Conservation (phyloP, 2,888 invertebrate genomes). For the Eumerus sabulonum region DNA sequence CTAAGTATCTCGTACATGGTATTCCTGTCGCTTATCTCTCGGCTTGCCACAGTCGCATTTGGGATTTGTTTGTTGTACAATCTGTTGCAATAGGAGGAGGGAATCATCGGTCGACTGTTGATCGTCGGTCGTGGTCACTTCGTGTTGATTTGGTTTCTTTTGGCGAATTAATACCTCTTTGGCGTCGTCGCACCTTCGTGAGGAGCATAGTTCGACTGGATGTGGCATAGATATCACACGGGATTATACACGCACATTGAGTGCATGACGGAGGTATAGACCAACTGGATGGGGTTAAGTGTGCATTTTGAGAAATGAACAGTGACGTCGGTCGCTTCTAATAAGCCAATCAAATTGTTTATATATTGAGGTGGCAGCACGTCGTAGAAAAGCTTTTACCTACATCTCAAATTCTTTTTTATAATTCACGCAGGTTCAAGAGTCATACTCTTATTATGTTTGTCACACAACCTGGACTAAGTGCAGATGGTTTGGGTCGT, state of each 20-base stretch:
- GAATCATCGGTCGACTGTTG: conserved; percentile 49
- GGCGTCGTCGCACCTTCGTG: conserved; percentile 26
- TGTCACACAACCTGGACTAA: too few species aligned
- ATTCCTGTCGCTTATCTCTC: conserved; percentile 49
- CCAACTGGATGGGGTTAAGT: not conserved
- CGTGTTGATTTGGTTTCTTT: conserved; percentile 20
- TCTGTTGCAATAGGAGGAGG: conserved; percentile 29
- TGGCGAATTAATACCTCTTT: conserved; percentile 52
- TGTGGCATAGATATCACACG: conserved; percentile 52
- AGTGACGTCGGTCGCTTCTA: conserved; percentile 12
- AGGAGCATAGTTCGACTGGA: conserved; percentile 30
- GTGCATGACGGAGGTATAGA: conserved; percentile 28
- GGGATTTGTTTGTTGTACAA: not conserved
- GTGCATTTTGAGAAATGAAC: conserved; percentile 3
- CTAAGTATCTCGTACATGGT: conserved; percentile 46
- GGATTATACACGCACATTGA: conserved; percentile 46
- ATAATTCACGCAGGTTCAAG: too few species aligned
- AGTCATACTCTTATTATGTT: too few species aligned
- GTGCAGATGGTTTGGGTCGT: too few species aligned
- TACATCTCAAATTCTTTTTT: too few species aligned
- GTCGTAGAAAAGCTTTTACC: too few species aligned
- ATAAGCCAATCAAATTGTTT: too few species aligned
- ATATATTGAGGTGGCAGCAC: too few species aligned
- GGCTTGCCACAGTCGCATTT: conserved; percentile 1
- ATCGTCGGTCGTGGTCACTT: conserved; percentile 17